Base-by-base conservation (phyloP, 2,888 invertebrate genomes). In the Linnaemya tessellans region DNA sequence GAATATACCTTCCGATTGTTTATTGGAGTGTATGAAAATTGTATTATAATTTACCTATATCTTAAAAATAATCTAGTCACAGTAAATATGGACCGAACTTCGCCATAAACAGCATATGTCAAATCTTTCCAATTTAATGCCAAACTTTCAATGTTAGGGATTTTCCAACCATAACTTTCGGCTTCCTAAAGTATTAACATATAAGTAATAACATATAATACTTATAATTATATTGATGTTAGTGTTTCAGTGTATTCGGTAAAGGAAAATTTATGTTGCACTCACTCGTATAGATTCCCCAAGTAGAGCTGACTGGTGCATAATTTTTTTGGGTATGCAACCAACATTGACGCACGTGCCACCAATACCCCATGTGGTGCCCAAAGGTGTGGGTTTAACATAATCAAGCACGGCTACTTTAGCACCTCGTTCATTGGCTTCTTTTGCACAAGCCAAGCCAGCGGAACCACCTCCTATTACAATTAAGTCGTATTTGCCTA, bases 31-130 rank as follows among this genome's bases (percentile, higher is more conserved):
- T n/a, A n/a, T n/a, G n/a, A n/a, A n/a, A n/a, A n/a, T n/a, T n/a
- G n/a, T 60, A n/a, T 35, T 35, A 35, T 35, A 35, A 35, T 35
- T 5, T 92, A 96, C 96, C 97, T 97, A 90, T 97, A 97, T 88
- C 97, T 94, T 60, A 98, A 94, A 91, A 97, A 97, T 4, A 98
- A 98, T 81, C 98, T 94, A 60, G 98, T 98, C 49, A 97, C 97
- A 98, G 98, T 98, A 93, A 98, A 98, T n/a, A 98, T 96, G 7
- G 98, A n/a, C n/a, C n/a, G n/a, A n/a, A n/a, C n/a, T n/a, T n/a
- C n/a, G n/a, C n/a, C n/a, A n/a, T n/a, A n/a, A n/a, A n/a, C n/a
- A n/a, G n/a, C n/a, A n/a, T n/a, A n/a, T n/a, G n/a, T n/a, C 87
- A 98, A 93, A 49, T 94, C 93, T 11, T 93, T 92, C 98, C 98